Evolutionary conservation across 2,113 vertebrate genomes (phyloP), one percentile per base, ranked within the genome.

Genomic region (Macroglossus sobrinus): DNA sequence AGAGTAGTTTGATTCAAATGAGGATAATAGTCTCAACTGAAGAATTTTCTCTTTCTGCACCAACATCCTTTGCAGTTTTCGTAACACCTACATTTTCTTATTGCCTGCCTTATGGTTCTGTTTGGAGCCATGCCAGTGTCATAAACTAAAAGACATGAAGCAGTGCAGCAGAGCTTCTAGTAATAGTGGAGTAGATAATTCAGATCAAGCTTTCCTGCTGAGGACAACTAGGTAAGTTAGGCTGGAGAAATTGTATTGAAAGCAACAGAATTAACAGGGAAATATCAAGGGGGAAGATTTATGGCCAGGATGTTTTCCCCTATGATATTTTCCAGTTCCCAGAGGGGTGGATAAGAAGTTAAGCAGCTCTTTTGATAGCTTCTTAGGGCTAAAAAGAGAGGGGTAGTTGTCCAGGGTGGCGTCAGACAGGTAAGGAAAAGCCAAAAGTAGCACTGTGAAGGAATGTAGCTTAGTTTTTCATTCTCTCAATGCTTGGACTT

Each of bases 1-100:
- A 57, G n/a, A 66, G 28, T 63, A 30, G 26, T 66, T 89, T 76
- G 30, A 89, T 57, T 92, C 69, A 92, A 84, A 78, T 43, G 38
- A 71, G 18, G 14, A 86, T 95, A 92, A 38, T 87, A 90, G 40
- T 93, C 68, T 72, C 61, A 88, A 71, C 85, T 82, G 68, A 90
- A 88, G 79, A 64, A 59, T 82, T 87, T 87, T 81, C 33, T 91
- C 61, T 69, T 33, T 59, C 47, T 16, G 28, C 68, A 43, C 10
- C 47, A 93, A 84, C 74, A 59, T 68, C 69, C n/a, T 94, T 94
- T 57, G 33, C 38, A 85, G 91, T 86, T 89, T 96, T 40, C 47
- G 5, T 92, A 85, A 89, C 91, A 92, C 74, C 72, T 85, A 21
- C 21, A 18, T 78, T 90, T 95, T 84, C 74, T 57, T 95, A n/a